Evolutionary conservation across 2,797 vertebrate genomes (phyloP).

Genomic region (Macropodus opercularis): DNA sequence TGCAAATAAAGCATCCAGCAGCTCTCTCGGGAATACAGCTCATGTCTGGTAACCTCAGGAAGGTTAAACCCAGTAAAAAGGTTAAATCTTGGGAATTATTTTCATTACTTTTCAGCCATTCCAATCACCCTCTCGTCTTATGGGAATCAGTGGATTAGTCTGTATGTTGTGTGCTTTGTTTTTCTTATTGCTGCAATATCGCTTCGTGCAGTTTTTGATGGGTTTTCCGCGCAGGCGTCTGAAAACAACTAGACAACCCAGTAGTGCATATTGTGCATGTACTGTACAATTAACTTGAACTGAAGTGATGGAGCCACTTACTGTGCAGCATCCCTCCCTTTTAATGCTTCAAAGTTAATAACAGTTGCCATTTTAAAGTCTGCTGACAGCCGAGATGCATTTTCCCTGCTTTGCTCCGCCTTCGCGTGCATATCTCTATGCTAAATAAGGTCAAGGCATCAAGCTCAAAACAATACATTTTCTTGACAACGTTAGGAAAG

Average conservation of each 20-base stretch:
- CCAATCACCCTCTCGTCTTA: conserved; percentile 52
- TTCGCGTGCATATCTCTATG: conserved; percentile 39
- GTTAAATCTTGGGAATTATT: conserved; percentile 76
- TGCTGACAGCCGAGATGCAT: conserved; percentile 39
- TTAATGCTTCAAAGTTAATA: conserved; percentile 69
- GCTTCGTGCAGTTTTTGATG: conserved; percentile 31
- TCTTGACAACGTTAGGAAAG: conserved; percentile 54
- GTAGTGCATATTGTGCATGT: conserved; percentile 20
- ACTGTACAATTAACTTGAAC: conserved; percentile 60
- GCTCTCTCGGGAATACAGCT: conserved; percentile 71
- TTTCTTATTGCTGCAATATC: conserved; percentile 43
- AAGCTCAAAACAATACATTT: conserved; percentile 61
- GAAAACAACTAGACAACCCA: conserved; percentile 11
- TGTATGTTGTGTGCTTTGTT: conserved; percentile 33
- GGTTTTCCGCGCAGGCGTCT: conserved; percentile 24
- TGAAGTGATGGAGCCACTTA: conserved; percentile 61
- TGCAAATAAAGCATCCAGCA: conserved; percentile 72
- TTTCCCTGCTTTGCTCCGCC: conserved; percentile 18
- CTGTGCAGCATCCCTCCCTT: conserved; percentile 52
- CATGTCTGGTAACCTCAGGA: conserved; percentile 74
- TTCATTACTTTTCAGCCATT: conserved; percentile 70
- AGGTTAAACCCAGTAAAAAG: conserved; percentile 79
- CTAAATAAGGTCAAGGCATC: conserved; percentile 64
- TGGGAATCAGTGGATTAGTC: conserved; percentile 62
- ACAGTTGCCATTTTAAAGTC: conserved; percentile 59